Conservation (phyloP, 2,113 vertebrate genomes). For the Lasiurus borealis region DNA sequence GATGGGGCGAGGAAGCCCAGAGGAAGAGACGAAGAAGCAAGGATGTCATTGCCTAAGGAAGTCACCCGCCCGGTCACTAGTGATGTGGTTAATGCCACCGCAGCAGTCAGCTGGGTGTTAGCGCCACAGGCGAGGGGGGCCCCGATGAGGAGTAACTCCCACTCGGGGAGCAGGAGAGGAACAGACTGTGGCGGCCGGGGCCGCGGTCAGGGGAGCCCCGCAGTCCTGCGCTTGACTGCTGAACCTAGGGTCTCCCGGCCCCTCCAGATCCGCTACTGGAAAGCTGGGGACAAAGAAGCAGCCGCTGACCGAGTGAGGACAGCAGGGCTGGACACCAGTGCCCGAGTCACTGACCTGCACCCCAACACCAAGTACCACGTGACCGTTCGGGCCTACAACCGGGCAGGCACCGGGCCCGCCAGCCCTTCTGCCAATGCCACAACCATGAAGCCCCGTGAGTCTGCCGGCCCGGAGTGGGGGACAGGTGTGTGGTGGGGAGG, state of each 20-base stretch:
- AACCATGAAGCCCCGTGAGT: conserved; percentile 95
- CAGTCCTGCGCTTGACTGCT: neutral
- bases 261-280: conserved; percentile 96
- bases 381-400: conserved; percentile 96
- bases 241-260: accelerated
- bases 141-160: neutral
- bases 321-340: conserved; percentile 90
- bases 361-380: conserved; percentile 96
- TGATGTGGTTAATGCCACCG: neutral
- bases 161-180: neutral
- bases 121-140: neutral
- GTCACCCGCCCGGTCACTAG: accelerated
- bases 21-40: neutral
- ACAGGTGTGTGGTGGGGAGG: neutral
- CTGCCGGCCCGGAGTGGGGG: accelerated
- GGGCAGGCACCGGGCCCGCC: conserved; percentile 94
- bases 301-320: conserved; percentile 96
- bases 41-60: neutral
- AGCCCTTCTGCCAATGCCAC: conserved; percentile 91
- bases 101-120: neutral
- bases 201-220: accelerated
- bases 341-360: conserved; percentile 91
- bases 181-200: neutral
- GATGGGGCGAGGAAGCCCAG: neutral
- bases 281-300: conserved; percentile 94